Evolutionary conservation across 2,888 invertebrate genomes (phyloP).

Genomic region (Aethes cnicana): DNA sequence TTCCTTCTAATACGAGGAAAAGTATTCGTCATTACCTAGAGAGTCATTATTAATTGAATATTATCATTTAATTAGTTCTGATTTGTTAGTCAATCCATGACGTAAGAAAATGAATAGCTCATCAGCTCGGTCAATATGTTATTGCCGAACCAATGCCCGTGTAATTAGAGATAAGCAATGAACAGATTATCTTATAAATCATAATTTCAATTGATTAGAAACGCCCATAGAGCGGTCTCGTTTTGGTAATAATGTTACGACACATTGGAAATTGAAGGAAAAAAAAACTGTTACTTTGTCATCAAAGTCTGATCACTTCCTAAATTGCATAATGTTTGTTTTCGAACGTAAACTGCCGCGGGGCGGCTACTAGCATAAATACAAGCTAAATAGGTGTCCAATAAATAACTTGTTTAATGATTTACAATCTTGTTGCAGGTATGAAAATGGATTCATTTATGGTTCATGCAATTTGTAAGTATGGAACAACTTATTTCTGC

Average conservation of each 20-base stretch:
- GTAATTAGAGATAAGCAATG: constrained; percentile 31
- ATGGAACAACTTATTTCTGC: not conserved
- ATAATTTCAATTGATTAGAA: constrained; percentile 25
- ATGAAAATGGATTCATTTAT: constrained; percentile 5
- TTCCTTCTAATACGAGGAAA: too few species aligned
- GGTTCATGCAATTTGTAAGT: constrained; percentile 5
- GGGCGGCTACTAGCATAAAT: not conserved
- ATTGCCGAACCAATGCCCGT: constrained; percentile 35
- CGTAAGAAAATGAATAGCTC: constrained; percentile 24
- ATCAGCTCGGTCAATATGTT: constrained; percentile 26
- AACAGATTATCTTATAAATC: constrained; percentile 25
- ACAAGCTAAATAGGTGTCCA: too few species aligned
- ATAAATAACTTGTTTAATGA: not conserved
- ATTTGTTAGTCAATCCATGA: constrained; percentile 23
- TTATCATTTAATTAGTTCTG: constrained; percentile 5
- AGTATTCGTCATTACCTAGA: too few species aligned
- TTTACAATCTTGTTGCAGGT: constrained; percentile 20
- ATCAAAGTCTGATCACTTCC: not conserved
- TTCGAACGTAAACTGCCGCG: not conserved
- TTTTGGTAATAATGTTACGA: constrained; percentile 8
- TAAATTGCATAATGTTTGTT: constrained; percentile 4
- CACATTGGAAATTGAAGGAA: not conserved
- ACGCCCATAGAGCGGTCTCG: constrained; percentile 5
- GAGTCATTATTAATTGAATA: constrained; percentile 5
- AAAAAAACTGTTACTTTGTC: not conserved